Base-by-base conservation (phyloP, 2,113 vertebrate genomes). In the Menidia beryllina region DNA sequence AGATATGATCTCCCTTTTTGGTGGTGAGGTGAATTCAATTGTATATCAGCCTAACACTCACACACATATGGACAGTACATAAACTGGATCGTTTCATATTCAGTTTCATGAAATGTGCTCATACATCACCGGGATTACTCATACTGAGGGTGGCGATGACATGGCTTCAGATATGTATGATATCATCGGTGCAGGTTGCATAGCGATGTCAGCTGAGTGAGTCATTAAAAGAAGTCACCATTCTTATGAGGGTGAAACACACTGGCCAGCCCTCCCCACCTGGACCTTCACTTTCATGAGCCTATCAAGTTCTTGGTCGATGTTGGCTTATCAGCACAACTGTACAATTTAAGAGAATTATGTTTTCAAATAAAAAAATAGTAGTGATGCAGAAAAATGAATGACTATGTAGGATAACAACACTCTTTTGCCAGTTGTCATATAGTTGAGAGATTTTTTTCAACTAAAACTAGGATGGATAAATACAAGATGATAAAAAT, bases 121-220 rank as follows among this genome's bases (percentile, higher is more conserved):
- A 50, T 54, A 41, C 39, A 54, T 73, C 70, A 63, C 59, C 10
- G 25, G 72, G 56, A 75, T 86, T 86, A 77, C 69, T 88, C 79
- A 83, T 60, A 39, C 12, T 59, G 52, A n/a, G 61, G 52, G 54
- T 57, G 72, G 15, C 5, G 43, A 30, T 74, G 81, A 77, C 70
- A 62, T 69, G 64, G 82, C 78, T 80, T 84, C 50, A 67, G 47
- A 39, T 27, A 68, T 54, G 59, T 24, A 69, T 87, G 85, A 88
- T 52, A 62, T 88, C 86, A 84, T 78, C 72, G 79, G 53, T 75
- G 76, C 60, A 63, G 81, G 73, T 41, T 24, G 65, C 55, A 60
- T 19, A 54, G 63, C 69, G 21, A 72, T 60, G 65, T 58, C 64
- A 79, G 30, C 77, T 72, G 69, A 61, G 48, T 82, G 86, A 82